Conservation (phyloP, 2,888 invertebrate genomes). For the Drosophila paranaensis region DNA sequence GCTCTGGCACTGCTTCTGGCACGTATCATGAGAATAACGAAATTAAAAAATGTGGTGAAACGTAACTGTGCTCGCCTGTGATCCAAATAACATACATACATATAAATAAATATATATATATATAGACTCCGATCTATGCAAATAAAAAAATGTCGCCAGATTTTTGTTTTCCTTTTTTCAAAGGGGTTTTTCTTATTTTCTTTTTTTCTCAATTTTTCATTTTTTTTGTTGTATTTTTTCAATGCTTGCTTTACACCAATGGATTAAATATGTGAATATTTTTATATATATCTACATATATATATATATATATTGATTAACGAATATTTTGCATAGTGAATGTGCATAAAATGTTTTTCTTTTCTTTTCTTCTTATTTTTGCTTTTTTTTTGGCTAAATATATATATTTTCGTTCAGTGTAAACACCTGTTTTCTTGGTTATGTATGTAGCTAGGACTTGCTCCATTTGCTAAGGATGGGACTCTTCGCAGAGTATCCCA, state of each 20-base stretch:
- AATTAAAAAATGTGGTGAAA: not conserved
- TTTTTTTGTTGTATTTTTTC: slow-evolving; percentile 41
- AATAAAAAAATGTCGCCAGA: slow-evolving; percentile 46
- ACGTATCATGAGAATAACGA: not conserved
- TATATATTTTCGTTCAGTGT: slow-evolving; percentile 10
- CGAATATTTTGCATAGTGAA: slow-evolving; percentile 31
- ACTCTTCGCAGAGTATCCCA: slow-evolving; percentile 8
- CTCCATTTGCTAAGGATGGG: slow-evolving; percentile 14
- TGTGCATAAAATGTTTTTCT: slow-evolving; percentile 20
- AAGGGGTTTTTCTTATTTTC: slow-evolving; percentile 46
- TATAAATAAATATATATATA: no score
- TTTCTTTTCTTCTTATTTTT: no score
- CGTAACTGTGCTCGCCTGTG: not conserved
- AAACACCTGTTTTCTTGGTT: slow-evolving; percentile 14
- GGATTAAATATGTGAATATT: slow-evolving; percentile 56
- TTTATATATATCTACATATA: slow-evolving; percentile 6
- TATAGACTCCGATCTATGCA: slow-evolving; percentile 9
- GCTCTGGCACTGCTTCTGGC: not conserved
- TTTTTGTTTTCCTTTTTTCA: slow-evolving; percentile 22
- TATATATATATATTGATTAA: slow-evolving; percentile 14
- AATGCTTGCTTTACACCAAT: slow-evolving; percentile 65
- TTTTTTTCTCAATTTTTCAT: slow-evolving; percentile 44
- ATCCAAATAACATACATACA: slow-evolving; percentile 5
- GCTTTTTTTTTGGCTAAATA: slow-evolving; percentile 1
- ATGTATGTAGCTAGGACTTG: slow-evolving; percentile 22